Conservation (phyloP, 2,888 invertebrate species). For the Eudasyphora cyanicolor region DNA sequence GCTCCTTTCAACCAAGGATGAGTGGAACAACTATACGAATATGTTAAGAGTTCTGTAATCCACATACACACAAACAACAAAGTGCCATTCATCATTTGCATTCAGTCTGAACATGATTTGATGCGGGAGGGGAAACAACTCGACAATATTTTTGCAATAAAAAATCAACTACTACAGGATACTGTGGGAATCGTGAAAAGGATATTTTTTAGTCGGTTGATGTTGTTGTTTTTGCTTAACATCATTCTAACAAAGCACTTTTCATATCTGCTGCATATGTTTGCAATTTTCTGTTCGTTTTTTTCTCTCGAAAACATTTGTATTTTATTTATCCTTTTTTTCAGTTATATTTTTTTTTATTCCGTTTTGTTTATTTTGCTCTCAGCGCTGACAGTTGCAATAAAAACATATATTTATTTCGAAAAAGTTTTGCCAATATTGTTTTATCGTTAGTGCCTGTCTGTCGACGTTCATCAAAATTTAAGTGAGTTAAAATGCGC, state of each 20-base stretch:
- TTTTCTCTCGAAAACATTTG: not conserved
- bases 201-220: no score
- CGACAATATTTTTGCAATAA: not conserved
- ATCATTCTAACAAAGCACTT: conserved; percentile 15
- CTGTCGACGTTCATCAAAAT: no score
- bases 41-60: no score
- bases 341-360: not conserved
- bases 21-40: no score
- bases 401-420: conserved; percentile 14
- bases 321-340: conserved; percentile 20
- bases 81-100: conserved; percentile 54
- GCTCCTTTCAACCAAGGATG: not conserved
- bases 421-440: conserved; percentile 13
- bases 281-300: not conserved
- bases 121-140: not conserved
- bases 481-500: not conserved
- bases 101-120: not conserved
- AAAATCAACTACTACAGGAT: no score
- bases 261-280: conserved; percentile 19
- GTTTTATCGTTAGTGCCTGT: not conserved
- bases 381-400: conserved; percentile 16
- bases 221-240: not conserved
- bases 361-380: not conserved
- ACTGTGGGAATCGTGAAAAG: no score
- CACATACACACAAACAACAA: no score